Evolutionary conservation across 1,140 invertebrate species (phyloP).

Genomic region (Saccostrea glomerata): DNA sequence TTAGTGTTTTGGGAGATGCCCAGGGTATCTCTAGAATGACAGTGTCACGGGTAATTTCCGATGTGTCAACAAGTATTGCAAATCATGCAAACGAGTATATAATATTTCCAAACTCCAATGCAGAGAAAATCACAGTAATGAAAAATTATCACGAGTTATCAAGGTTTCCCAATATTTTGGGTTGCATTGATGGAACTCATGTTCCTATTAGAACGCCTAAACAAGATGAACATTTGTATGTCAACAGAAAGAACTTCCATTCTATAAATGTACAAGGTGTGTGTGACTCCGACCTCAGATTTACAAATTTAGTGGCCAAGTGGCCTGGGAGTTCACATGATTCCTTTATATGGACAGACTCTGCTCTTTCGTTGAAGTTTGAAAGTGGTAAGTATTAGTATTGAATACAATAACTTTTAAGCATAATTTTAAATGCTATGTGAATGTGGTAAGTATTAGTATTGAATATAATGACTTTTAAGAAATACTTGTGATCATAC

Average conservation of each 20-base stretch:
- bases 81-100: constrained; percentile 6
- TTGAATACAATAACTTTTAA: too few relatives aligned
- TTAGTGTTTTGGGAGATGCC: background rate
- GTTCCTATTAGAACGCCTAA: constrained; percentile 78
- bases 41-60: constrained; percentile 23
- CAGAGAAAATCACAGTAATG: background rate
- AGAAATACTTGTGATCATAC: background rate
- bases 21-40: constrained; percentile 44
- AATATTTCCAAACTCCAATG: background rate
- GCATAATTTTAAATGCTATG: too few relatives aligned
- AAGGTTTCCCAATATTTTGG: too few relatives aligned
- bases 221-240: constrained; percentile 78
- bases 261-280: constrained; percentile 65
- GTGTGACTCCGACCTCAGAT: too few relatives aligned
- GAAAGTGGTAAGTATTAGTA: too few relatives aligned
- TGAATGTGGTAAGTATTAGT: too few relatives aligned
- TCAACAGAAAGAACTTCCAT: constrained; percentile 60
- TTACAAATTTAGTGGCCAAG: too few relatives aligned
- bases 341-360: constrained; percentile 21
- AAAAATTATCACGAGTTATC: too few relatives aligned
- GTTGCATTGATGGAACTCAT: constrained; percentile 74
- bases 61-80: constrained; percentile 9
- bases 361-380: background rate
- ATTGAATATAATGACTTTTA: too few relatives aligned
- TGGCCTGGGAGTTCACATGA: too few relatives aligned